phyloP scores from a whole-genome alignment of 2,797 vertebrate species.

The Eurystomus glaucurus region DNA sequence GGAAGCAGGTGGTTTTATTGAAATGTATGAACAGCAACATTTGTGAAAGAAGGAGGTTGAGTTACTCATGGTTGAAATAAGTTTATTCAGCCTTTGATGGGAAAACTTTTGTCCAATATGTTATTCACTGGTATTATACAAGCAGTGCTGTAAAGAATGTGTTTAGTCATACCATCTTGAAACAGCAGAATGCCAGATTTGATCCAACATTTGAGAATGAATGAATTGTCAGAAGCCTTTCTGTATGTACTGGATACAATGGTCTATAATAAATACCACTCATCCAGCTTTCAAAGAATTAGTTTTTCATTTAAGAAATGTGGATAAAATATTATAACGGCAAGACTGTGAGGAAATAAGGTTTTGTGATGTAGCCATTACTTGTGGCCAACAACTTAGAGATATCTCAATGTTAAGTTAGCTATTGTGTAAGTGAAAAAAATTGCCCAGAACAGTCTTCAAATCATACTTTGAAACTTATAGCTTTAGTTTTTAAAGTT shows the following conservation, averaged over 20 bases:
- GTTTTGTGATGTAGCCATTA: not conserved
- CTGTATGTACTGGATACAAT: not conserved
- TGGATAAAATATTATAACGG: not conserved
- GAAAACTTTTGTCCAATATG: conserved; percentile 5
- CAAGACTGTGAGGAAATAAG: not conserved
- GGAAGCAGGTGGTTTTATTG: conserved; percentile 40
- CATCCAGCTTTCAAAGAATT: not conserved
- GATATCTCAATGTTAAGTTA: not conserved
- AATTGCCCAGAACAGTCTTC: not conserved
- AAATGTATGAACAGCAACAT: not conserved
- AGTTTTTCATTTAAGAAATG: not conserved
- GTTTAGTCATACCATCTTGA: not conserved
- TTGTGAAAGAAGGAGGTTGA: not conserved
- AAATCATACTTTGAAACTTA: not conserved
- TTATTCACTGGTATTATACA: conserved; percentile 31
- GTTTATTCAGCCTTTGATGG: conserved; percentile 28
- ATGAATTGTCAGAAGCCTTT: not conserved
- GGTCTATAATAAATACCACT: not conserved
- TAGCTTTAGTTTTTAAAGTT: not conserved
- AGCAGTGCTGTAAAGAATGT: not conserved
- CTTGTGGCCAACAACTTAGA: not conserved
- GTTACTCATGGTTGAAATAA: conserved; percentile 26
- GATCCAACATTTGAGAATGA: not conserved
- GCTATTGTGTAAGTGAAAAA: not conserved
- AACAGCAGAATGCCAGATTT: not conserved